A percentile compares a stretch with the other conserved stretches of the same genome.
Conservation (phyloP, 35 echinoderm and acorn worm genomes). For the Apostichopus japonicus region DNA sequence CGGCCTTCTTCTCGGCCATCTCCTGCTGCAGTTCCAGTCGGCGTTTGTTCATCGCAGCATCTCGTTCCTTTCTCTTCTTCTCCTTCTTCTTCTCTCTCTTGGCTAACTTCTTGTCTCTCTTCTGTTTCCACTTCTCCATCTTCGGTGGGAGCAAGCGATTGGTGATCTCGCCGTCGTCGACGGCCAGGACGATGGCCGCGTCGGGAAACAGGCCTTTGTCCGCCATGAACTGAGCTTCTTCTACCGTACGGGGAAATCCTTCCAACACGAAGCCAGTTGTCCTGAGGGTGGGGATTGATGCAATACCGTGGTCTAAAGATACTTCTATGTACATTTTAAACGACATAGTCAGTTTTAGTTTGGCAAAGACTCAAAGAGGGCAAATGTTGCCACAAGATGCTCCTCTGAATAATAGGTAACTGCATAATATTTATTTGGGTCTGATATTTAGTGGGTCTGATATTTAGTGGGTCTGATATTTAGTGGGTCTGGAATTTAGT, state of each 20-base stretch:
- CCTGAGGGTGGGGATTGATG: slow-evolving; percentile 14
- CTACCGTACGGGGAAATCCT: slow-evolving; percentile 88
- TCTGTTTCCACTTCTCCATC: slow-evolving; percentile 91
- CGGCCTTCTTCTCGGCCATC: slow-evolving; percentile 83
- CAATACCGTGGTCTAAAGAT: background rate
- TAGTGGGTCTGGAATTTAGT: no score
- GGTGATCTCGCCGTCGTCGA: slow-evolving; percentile 90
- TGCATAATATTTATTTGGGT: no score
- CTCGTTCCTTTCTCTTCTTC: slow-evolving; percentile 91
- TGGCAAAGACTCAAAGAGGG: no score
- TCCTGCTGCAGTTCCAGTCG: slow-evolving; percentile 86
- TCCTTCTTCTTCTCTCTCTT: slow-evolving; percentile 76
- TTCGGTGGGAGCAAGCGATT: slow-evolving; percentile 89
- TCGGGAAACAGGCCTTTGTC: slow-evolving; percentile 88
- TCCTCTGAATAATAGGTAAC: no score
- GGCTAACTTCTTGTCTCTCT: slow-evolving; percentile 78
- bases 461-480: no score
- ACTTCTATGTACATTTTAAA: background rate
- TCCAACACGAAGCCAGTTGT: slow-evolving; percentile 89
- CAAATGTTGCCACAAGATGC: no score
- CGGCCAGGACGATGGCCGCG: slow-evolving; percentile 72
- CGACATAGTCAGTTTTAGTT: background rate
- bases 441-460: no score
- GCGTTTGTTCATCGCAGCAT: slow-evolving; percentile 81
- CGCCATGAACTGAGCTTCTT: slow-evolving; percentile 93